Percentiles rank a stretch among this genome's conserved stretches.
phyloP scores from a whole-genome alignment of 1,140 invertebrate species.

The Ctenoplectra terminalis region DNA sequence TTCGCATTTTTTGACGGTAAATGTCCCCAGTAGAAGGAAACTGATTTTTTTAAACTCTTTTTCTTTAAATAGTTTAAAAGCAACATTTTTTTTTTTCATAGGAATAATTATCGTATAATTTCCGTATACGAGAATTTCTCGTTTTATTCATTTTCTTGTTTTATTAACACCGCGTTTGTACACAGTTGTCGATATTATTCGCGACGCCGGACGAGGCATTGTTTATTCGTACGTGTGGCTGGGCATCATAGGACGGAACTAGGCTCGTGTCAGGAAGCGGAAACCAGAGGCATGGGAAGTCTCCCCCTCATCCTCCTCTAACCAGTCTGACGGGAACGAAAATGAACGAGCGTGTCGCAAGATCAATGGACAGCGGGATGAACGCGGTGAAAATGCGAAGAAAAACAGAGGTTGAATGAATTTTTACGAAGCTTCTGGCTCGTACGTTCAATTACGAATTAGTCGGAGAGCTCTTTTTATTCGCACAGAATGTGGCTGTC shows the following conservation, averaged over 20 bases:
- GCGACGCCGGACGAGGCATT: slow-evolving; percentile 58
- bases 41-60: no score
- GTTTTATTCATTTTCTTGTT: no score
- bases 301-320: neutral
- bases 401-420: slow-evolving; percentile 3
- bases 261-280: slow-evolving; percentile 61
- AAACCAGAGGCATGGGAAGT: slow-evolving; percentile 60
- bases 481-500: no score
- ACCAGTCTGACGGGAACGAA: slow-evolving; percentile 1
- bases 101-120: no score
- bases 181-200: slow-evolving; percentile 71
- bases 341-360: slow-evolving; percentile 45
- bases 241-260: slow-evolving; percentile 56
- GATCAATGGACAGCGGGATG: slow-evolving; percentile 45
- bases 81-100: no score
- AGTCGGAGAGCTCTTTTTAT: neutral
- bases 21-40: no score
- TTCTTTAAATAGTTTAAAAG: no score
- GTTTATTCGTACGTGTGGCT: slow-evolving; percentile 56
- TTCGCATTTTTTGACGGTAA: slow-evolving; percentile 20
- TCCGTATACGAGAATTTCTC: no score
- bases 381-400: neutral
- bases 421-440: neutral
- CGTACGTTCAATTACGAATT: slow-evolving; percentile 22
- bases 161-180: slow-evolving; percentile 53